Base-by-base conservation (phyloP, 2,888 invertebrate genomes). In the Podabrus alpinus region DNA sequence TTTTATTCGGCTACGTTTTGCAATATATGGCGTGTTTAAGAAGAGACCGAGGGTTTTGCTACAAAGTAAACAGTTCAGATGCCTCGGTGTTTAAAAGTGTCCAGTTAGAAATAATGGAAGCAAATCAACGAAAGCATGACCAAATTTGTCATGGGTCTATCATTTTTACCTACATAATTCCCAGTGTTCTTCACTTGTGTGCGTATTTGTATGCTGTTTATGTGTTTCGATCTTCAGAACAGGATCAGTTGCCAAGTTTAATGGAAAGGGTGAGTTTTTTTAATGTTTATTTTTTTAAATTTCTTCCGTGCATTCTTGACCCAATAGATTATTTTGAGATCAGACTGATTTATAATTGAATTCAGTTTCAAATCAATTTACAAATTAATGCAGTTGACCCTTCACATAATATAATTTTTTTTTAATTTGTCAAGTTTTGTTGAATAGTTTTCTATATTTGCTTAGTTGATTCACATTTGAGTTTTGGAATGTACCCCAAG, bases 1-100 rank as follows among this genome's bases (percentile, higher is more conserved):
- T 95, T 88, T 87, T 91, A 76, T 82, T 91, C 75, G 95, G 95
- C 80, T 95, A 95, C 83, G 86, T 93, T 71, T 87, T 95, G 16
- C 95, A 95, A 84, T 95, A 93, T 83, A 92, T 94, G 89, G 91
- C 94, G 71, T 94, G 94, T 84, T 95, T 85, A 87, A 92, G 93
- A 80, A 88, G 94, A 81, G 94, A 94, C 83, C 86, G 92, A 82
- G 93, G 93, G n/a, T 93, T 93, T 86, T 92, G 91, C 82, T 92
- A 92, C 84, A 90, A 90, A 85, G 69, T 84, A 16, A 73, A 77
- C 5, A 73, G 59, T 64, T 19, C 69, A 19, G 59, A 60, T 15
- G 9, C 59, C 10, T 25, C 61, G 1, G 13, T 64, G 29, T 25
- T 74, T 5, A 68, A 59, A 71, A 68, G 29, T 59, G 15, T 69